Conservation (phyloP, 2,113 vertebrate genomes). For the Paedocypris sp. region DNA sequence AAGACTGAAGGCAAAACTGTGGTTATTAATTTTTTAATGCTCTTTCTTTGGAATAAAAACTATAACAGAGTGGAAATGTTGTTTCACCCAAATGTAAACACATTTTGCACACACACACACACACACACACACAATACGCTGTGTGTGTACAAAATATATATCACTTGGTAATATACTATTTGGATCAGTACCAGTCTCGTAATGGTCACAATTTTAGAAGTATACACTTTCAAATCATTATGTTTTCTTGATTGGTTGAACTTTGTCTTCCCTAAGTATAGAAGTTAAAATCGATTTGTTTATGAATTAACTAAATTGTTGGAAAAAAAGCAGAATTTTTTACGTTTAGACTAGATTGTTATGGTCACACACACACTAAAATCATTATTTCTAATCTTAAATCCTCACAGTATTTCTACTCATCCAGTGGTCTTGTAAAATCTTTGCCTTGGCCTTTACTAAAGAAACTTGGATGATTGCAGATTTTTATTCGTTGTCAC, state of each 20-base stretch:
- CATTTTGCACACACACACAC: no score
- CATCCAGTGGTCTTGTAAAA: no score
- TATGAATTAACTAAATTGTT: background rate
- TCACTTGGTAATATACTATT: background rate
- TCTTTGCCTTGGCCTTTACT: background rate
- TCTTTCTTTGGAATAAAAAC: background rate
- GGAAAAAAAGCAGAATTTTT: background rate
- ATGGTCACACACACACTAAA: background rate
- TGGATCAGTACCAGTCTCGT: background rate
- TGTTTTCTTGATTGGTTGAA: background rate
- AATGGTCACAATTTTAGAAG: background rate
- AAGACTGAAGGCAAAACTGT: conserved; percentile 1
- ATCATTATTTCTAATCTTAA: no score
- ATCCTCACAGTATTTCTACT: no score
- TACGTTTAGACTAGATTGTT: background rate
- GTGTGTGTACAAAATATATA: no score
- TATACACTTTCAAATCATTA: no score
- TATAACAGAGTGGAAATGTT: background rate
- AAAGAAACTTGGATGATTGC: background rate
- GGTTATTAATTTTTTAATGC: background rate
- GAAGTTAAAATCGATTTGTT: background rate
- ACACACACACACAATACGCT: no score
- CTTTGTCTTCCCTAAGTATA: conserved; percentile 6
- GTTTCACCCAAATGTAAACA: no score
- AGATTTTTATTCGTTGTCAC: no score